Evolutionary conservation across 2,113 vertebrate species (phyloP).

Genomic region (Clupea harengus): DNA sequence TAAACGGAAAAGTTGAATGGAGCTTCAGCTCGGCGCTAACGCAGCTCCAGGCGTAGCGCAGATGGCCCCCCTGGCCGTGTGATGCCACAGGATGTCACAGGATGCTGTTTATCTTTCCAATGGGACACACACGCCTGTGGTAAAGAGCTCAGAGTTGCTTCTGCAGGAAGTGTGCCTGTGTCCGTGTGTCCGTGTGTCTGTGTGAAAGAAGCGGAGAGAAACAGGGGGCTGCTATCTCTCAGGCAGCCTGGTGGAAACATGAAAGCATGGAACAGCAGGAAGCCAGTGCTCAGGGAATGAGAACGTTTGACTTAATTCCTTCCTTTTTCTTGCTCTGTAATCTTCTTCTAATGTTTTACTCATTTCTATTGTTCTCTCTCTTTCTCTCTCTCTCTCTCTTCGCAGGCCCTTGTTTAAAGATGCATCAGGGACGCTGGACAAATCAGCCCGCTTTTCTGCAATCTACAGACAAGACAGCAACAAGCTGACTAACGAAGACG

Average conservation of each 20-base stretch:
- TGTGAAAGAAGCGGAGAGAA: neutral
- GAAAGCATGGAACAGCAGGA: slow-evolving; percentile 15
- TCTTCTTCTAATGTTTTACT: neutral
- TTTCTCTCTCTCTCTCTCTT: slow-evolving; percentile 11
- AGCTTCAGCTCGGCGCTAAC: neutral
- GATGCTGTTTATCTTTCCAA: slow-evolving; percentile 24
- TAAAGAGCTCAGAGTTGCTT: slow-evolving; percentile 2
- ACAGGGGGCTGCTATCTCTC: slow-evolving; percentile 19
- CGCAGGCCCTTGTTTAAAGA: slow-evolving; percentile 91
- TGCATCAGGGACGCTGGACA: slow-evolving; percentile 87
- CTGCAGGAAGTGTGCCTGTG: slow-evolving; percentile 17
- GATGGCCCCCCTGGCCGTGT: neutral
- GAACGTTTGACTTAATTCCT: slow-evolving; percentile 1
- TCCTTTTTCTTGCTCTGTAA: neutral
- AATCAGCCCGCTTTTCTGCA: slow-evolving; percentile 89
- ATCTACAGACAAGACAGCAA: slow-evolving; percentile 95
- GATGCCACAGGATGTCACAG: neutral
- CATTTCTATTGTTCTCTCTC: no score
- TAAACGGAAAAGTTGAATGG: neutral
- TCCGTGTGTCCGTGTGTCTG: neutral
- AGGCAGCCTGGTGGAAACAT: slow-evolving; percentile 24
- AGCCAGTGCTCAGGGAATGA: slow-evolving; percentile 21
- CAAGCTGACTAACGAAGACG: slow-evolving; percentile 94
- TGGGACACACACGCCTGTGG: neutral
- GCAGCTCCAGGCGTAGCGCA: neutral